Percentiles rank a stretch among this genome's conserved stretches.
Conservation (phyloP, 2,113 vertebrate genomes). For the Halcyon malimbica region DNA sequence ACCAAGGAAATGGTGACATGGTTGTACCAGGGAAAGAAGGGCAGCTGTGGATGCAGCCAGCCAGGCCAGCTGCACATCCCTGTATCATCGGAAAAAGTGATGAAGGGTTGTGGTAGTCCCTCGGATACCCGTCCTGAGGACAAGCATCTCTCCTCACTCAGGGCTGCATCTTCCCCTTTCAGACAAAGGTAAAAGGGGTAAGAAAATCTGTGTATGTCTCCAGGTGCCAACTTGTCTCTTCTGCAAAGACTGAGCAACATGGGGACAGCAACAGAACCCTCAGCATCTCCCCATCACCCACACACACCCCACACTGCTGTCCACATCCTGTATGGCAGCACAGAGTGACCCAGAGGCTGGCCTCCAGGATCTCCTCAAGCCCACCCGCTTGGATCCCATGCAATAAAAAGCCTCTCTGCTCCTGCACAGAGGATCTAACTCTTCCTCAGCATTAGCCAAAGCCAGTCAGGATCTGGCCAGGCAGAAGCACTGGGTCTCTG, state of each 20-base stretch:
- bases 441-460: background rate
- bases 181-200: background rate
- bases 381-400: accelerated
- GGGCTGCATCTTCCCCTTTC: background rate
- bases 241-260: background rate
- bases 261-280: background rate
- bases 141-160: accelerated
- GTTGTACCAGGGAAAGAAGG: background rate
- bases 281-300: background rate
- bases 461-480: background rate
- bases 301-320: background rate
- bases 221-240: background rate
- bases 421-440: background rate
- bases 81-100: accelerated
- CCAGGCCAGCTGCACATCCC: background rate
- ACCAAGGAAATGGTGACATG: background rate
- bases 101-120: background rate
- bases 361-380: background rate
- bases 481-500: background rate
- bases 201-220: background rate
- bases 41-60: background rate
- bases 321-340: background rate
- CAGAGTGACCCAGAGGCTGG: background rate
- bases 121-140: background rate
- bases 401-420: background rate